Percentiles rank a stretch among this genome's conserved stretches.
These are phyloP conservation scores for Alligator sinensis DNA, from an alignment of 2,113 vertebrate species.

Conservation along the genomic window DNA sequence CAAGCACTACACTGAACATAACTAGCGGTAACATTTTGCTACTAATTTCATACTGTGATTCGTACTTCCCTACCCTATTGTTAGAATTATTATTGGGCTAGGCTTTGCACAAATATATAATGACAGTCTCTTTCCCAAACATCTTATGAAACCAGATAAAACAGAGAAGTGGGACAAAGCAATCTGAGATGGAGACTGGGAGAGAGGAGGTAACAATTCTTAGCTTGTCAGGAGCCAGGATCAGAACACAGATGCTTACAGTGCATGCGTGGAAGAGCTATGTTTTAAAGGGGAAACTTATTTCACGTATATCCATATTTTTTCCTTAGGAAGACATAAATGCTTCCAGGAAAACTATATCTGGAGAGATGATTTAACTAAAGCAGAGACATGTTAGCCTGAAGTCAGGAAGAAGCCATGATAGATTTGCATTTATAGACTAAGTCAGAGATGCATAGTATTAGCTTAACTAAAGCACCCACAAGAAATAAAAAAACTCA, in stretches of 20 bases:
- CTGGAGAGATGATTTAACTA: slow-evolving; percentile 33
- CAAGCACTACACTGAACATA: background rate
- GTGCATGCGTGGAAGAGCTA: background rate
- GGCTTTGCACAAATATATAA: background rate
- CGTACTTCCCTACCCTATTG: background rate
- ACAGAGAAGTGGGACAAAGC: background rate
- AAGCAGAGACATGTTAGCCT: slow-evolving; percentile 31
- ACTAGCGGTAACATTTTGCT: background rate
- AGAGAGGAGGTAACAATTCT: background rate
- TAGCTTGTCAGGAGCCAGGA: background rate
- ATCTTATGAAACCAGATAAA: background rate
- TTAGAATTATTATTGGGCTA: background rate
- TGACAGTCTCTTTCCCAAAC: background rate
- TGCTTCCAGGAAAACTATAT: slow-evolving; percentile 49
- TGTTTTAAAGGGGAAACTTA: slow-evolving; percentile 9
- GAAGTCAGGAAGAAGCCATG: slow-evolving; percentile 13
- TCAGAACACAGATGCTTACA: background rate
- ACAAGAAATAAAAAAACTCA: background rate
- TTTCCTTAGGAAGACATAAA: slow-evolving; percentile 31
- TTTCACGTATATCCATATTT: slow-evolving; percentile 20
- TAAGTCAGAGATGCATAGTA: too few relatives aligned
- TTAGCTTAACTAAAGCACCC: background rate
- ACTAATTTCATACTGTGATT: background rate
- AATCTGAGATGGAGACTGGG: background rate
- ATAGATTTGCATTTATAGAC: slow-evolving; percentile 31